Evolutionary conservation across 2,797 vertebrate genomes (phyloP), one percentile per base, ranked within the genome.

Genomic region (Gymnoscopelus microlampas): DNA sequence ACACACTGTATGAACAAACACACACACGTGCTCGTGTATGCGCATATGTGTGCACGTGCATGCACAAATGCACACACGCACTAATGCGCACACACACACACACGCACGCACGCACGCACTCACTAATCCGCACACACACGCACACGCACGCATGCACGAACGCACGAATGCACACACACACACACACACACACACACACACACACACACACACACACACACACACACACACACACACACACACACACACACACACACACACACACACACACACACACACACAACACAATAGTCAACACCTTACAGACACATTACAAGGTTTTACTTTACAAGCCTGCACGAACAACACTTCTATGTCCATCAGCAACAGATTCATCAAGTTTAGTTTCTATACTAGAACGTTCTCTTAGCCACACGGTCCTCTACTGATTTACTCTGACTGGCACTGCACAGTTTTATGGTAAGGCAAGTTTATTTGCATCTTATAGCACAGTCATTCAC

Each of bases 331-430:
- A 50, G 12, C 11, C 49, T 3, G 35, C 6, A 50, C 49, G 9
- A 50, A 12, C 49, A 50, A 39, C 49, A 12, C 4, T n/a, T 26
- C 12, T 2, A 19, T 53, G 66, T 77, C 15, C 67, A 71, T 35
- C 71, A 53, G 15, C 39, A 60, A 48, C 4, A 48, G 10, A 60
- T 4, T 39, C 15, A 79, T 75, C 67, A 67, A 10, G 50, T 71
- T 54, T 70, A 65, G 79, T 76, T 64, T 75, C 15, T 70, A 77
- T 14, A 3, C 50, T 63, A 60, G 4, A 64, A 53, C 59, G 11
- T 24, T 24, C 35, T 26, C 24, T 29, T 19, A 19, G n/a, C 11
- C 54, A 11, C 24, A 3, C 14, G 10, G 7, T 74, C 39, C 32
- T 60, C 61, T n/a, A 48, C 23, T 50, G 60, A 26, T 50, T 26